Percentiles rank a stretch among this genome's conserved stretches.
Conservation (phyloP, 2,888 invertebrate species). For the Lasioglossum marginatum region DNA sequence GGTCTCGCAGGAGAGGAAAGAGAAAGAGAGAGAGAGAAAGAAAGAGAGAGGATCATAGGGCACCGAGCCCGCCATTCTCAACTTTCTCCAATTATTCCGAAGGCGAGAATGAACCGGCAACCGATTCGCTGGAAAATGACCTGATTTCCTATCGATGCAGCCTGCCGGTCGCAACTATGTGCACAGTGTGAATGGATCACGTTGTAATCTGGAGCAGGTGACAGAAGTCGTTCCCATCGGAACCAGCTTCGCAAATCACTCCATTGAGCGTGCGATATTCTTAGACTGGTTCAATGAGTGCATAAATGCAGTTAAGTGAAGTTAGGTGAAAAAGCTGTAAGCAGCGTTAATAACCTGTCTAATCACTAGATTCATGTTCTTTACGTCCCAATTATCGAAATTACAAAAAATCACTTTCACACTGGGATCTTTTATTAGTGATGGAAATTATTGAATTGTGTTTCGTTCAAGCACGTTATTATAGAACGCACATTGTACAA, state of each 20-base stretch:
- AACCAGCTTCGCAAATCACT: neutral
- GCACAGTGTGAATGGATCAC: neutral
- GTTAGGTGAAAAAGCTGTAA: neutral
- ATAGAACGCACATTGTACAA: no score
- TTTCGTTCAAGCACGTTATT: no score
- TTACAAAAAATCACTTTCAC: neutral
- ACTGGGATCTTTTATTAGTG: neutral
- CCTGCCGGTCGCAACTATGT: neutral
- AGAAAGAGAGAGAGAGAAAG: no score
- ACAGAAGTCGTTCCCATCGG: neutral
- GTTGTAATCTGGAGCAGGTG: neutral
- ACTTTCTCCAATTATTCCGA: slow-evolving; percentile 55
- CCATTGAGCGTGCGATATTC: neutral
- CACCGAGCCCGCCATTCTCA: slow-evolving; percentile 23
- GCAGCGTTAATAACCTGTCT: neutral
- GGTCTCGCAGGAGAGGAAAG: neutral
- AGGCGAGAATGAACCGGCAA: slow-evolving; percentile 20
- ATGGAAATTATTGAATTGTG: neutral
- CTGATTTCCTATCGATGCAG: slow-evolving; percentile 7
- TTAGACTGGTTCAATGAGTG: neutral
- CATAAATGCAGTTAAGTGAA: neutral
- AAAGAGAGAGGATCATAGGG: slow-evolving; percentile 41
- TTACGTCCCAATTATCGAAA: no score
- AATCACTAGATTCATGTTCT: no score
- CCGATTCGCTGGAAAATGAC: slow-evolving; percentile 28